phyloP scores from a whole-genome alignment of 2,797 vertebrate species.

The Fistularia tabacaria region DNA sequence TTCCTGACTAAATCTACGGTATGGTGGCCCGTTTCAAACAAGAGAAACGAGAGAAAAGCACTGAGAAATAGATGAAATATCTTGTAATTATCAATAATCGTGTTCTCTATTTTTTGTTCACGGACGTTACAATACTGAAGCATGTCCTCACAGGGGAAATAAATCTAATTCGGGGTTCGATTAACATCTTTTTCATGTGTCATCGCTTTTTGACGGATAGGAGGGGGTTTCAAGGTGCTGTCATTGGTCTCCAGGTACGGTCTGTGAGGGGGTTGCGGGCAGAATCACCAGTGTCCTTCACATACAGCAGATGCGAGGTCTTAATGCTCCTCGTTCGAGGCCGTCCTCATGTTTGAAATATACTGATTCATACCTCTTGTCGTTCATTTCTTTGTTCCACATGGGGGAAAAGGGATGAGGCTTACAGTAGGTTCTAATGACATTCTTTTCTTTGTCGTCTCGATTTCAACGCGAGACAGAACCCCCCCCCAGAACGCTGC shows the following conservation, averaged over 20 bases:
- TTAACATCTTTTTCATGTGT: constrained; percentile 23
- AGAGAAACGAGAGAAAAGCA: constrained; percentile 36
- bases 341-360: too few relatives aligned
- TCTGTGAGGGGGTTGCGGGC: background rate
- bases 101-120: constrained; percentile 32
- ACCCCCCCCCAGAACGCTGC: background rate
- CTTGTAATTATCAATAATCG: constrained; percentile 66
- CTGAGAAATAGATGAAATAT: constrained; percentile 65
- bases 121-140: constrained; percentile 57
- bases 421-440: constrained; percentile 24
- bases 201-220: constrained; percentile 51
- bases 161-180: too few relatives aligned
- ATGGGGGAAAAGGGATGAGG: constrained; percentile 10
- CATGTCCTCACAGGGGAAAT: constrained; percentile 43
- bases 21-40: constrained; percentile 8
- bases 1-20: background rate
- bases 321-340: background rate
- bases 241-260: constrained; percentile 35
- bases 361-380: too few relatives aligned
- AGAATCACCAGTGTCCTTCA: background rate
- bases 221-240: constrained; percentile 45
- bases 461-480: constrained; percentile 8
- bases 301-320: background rate
- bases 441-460: constrained; percentile 29
- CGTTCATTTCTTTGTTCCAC: too few relatives aligned